Base-by-base conservation (phyloP, 2,113 vertebrate genomes). In the Proterorhinus semilunaris region DNA sequence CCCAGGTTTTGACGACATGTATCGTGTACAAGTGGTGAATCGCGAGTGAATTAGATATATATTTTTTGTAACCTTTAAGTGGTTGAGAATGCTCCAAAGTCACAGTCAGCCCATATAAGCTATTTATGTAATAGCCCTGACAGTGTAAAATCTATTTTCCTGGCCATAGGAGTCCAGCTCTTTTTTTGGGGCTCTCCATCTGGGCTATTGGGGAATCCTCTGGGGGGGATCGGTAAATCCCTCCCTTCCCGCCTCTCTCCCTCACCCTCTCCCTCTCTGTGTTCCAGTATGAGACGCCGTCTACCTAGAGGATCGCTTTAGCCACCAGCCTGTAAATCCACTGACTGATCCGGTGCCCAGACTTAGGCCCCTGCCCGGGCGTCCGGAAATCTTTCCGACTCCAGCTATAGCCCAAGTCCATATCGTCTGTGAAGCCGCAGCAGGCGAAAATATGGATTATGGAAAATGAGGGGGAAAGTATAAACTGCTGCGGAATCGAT, bases 321-420 rank as follows among this genome's bases (percentile, higher is more conserved):
- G 82, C 83, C 84, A 85, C 81, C 78, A 87, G 84, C 82, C 76
- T 74, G 69, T 81, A 90, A 90, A 89, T 88, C 88, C 74, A 86
- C 86, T 85, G 87, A 90, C 86, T 92, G 90, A 92, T 92, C 90
- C 87, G 79, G 85, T 92, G 91, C 90, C 90, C 89, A 86, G 86
- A 83, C 86, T 76, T 74, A 43, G 83, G 64, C 81, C 82, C 82
- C 82, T 84, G 82, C 79, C 83, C 86, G 80, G 80, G 78, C 74
- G 17, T 74, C n/a, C 55, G 54, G 68, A 82, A 85, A 85, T 82
- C 74, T 86, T 84, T 83, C 79, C 86, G 68, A 81, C 76, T 71
- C 72, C 82, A 27, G 71, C 83, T 80, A 59, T 75, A 69, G 63
- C 50, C 59, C 55, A 82, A 80, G 74, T 78, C 71, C 70, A 72